Base-by-base conservation (phyloP, 2,888 invertebrate genomes). In the Pediacus dermestoides region DNA sequence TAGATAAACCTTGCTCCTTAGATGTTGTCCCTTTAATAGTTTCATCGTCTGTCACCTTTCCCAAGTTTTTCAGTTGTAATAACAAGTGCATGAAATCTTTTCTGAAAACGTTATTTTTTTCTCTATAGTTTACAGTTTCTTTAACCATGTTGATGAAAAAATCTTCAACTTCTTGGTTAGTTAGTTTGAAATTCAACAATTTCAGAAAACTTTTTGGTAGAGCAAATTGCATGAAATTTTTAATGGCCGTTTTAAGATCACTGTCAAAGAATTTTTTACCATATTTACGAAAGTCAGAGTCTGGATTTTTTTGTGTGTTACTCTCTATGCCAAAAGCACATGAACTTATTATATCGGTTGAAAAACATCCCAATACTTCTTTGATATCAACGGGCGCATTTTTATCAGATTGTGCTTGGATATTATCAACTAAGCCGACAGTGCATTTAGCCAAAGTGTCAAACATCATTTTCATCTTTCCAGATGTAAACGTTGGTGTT, bases 401-500 rank as follows among this genome's bases (percentile, higher is more conserved):
- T 14, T n/a, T 18, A 18, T n/a, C n/a, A 18, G 21, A 7, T 7
- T 3, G 14, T 13, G 11, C 13, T 6, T 13, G 8, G 7, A 28
- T n/a, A 7, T 13, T 2, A 28, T 11, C 13, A 28, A 13, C 30
- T 8, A 50, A 35, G 4, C 30, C 37, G 1, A 10, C 15, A 1
- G 39, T 26, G 23, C 37, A 74, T 23, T 72, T 67, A 18, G 74
- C 70, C 8, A 81, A 70, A 1, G 76, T 70, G 0, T 70, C 70
- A 50, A 77, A 80, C 76, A 82, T 78, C 2, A 67, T 71, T 57
- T 78, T 82, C 37, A 83, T 65, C 59, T 81, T 82, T 3, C 77
- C 79, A 0, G 79, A 72, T 0, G 81, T 75, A 51, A 82, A 84
- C 0, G 77, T 73, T 0, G 81, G 78, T 1, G 81, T 73, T 52